These are phyloP conservation scores for Bubalus kerabau DNA, from an alignment of 2,113 vertebrate species.

Conservation along the genomic window DNA sequence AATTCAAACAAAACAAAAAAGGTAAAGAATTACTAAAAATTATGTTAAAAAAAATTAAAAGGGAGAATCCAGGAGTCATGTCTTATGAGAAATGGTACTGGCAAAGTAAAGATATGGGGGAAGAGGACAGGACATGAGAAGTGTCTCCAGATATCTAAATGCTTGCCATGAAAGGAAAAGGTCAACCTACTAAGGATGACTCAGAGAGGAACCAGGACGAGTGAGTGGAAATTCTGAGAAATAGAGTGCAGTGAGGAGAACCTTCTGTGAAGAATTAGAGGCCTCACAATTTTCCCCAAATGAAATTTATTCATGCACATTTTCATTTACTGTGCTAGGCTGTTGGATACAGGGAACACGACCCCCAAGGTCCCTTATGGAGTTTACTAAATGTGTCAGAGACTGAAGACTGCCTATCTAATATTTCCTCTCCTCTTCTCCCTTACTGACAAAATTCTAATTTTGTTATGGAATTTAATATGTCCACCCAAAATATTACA, in stretches of 20 bases:
- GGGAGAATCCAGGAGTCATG: not conserved
- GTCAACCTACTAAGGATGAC: not conserved
- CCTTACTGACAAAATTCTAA: not conserved
- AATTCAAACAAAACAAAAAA: not conserved
- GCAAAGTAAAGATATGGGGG: not conserved
- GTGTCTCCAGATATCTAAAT: not conserved
- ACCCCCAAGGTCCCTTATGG: not conserved
- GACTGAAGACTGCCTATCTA: not conserved
- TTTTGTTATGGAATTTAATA: not conserved
- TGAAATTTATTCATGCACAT: not conserved
- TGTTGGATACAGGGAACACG: not conserved
- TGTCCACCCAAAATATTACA: not conserved
- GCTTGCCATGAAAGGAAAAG: not conserved
- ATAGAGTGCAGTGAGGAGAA: not conserved
- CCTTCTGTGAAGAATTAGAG: not conserved
- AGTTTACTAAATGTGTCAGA: not conserved
- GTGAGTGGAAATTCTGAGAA: conserved; percentile 10
- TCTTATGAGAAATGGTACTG: not conserved
- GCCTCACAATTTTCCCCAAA: not conserved
- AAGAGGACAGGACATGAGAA: not conserved
- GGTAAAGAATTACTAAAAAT: not conserved
- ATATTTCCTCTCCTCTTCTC: not conserved
- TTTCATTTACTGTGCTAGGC: not conserved
- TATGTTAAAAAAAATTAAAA: not conserved
- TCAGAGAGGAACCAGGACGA: not conserved